Evolutionary conservation across 2,888 invertebrate species (phyloP).

Genomic region (Cerceris rybyensis): DNA sequence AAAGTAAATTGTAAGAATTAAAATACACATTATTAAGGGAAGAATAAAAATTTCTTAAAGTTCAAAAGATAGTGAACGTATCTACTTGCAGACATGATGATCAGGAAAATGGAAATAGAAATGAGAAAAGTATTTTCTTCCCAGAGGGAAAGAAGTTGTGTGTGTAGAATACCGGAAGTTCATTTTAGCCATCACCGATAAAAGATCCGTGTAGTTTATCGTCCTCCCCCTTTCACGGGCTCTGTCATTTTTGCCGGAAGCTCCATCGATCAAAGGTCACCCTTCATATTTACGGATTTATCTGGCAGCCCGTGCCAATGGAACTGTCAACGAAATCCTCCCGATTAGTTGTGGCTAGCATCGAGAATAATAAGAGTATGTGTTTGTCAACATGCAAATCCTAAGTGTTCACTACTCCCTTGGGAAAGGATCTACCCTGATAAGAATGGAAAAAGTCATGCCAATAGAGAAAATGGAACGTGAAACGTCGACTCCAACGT

Average conservation of each 20-base stretch:
- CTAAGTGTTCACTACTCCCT: slow-evolving; percentile 19
- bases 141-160: too few relatives aligned
- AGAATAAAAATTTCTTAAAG: too few relatives aligned
- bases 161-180: too few relatives aligned
- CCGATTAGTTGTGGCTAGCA: slow-evolving; percentile 29
- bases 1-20: too few relatives aligned
- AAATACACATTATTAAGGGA: too few relatives aligned
- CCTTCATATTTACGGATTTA: slow-evolving; percentile 23
- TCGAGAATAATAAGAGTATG: slow-evolving; percentile 40
- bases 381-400: slow-evolving; percentile 67
- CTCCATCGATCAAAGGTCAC: slow-evolving; percentile 43
- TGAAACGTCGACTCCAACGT: neutral
- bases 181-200: neutral
- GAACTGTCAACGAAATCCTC: slow-evolving; percentile 29
- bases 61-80: too few relatives aligned
- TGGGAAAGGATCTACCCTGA: too few relatives aligned
- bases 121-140: too few relatives aligned
- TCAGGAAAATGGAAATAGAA: too few relatives aligned
- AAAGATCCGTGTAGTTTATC: neutral
- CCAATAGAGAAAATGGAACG: slow-evolving; percentile 21
- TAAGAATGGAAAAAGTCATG: too few relatives aligned
- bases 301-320: slow-evolving; percentile 17
- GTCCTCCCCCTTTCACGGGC: neutral
- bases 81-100: too few relatives aligned
- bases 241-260: slow-evolving; percentile 30